phyloP scores from a whole-genome alignment of 1,140 invertebrate genomes.

The Lasioglossum baleicum region DNA sequence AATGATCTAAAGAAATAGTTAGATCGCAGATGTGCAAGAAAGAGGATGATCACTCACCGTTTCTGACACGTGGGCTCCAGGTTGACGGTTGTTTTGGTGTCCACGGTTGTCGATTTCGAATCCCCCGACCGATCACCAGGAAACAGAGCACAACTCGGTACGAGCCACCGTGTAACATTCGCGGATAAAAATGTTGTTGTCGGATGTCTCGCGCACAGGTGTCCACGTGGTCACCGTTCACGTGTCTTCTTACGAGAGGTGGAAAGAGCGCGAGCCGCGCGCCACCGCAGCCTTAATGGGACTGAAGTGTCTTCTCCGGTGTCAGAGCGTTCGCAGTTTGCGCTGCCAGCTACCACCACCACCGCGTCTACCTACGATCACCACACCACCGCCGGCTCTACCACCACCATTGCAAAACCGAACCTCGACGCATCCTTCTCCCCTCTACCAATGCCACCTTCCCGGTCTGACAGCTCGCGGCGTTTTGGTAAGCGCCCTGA shows the following conservation, averaged over 20 bases:
- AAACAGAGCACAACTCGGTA: conserved; percentile 31
- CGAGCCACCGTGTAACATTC: conserved; percentile 24
- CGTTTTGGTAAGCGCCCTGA: conserved; percentile 56
- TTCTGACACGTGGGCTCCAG: conserved; percentile 82
- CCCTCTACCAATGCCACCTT: background rate
- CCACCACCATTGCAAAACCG: conserved; percentile 9
- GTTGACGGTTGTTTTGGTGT: conserved; percentile 77
- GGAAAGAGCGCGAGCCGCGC: conserved; percentile 65
- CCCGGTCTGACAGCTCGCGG: conserved; percentile 21
- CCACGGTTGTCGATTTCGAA: conserved; percentile 64
- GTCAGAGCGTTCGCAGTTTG: conserved; percentile 46
- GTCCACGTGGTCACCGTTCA: conserved; percentile 69
- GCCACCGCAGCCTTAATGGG: conserved; percentile 66
- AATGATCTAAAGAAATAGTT: no score
- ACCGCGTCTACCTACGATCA: background rate
- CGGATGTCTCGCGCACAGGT: conserved; percentile 31
- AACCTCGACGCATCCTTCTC: conserved; percentile 34
- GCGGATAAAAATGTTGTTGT: conserved; percentile 5
- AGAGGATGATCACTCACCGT: conserved; percentile 69
- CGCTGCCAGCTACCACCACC: conserved; percentile 41
- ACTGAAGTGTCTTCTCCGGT: conserved; percentile 62
- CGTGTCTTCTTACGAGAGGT: conserved; percentile 56
- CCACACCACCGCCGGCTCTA: conserved; percentile 30
- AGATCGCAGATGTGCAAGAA: background rate
- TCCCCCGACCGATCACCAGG: conserved; percentile 9